Percentiles rank a stretch among this genome's conserved stretches.
These are phyloP conservation scores for Misgurnus mizolepis DNA, from an alignment of 2,113 vertebrate genomes.

Conservation along the genomic window DNA sequence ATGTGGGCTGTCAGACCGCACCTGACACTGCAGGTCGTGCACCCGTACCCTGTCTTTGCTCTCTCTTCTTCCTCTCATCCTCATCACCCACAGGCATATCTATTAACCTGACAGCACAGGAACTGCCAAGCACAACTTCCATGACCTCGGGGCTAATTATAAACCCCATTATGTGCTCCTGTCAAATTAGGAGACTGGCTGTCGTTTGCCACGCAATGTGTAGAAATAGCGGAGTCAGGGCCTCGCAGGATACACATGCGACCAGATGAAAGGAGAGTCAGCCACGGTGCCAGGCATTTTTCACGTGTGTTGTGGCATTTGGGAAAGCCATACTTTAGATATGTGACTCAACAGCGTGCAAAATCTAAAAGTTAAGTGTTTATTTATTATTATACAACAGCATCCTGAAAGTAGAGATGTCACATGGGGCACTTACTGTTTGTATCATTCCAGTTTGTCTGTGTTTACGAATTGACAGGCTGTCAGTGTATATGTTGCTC, in stretches of 20 bases:
- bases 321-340: background rate
- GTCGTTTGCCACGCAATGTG: conserved; percentile 7
- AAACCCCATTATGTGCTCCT: conserved; percentile 51
- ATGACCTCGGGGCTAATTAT: conserved; percentile 51
- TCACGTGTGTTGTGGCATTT: conserved; percentile 2
- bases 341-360: background rate
- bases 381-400: background rate
- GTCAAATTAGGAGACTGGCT: conserved; percentile 45
- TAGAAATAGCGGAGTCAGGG: conserved; percentile 13
- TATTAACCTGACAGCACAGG: conserved; percentile 49
- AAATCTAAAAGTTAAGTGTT: background rate
- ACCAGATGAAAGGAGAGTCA: background rate
- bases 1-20: background rate
- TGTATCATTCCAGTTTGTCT: background rate
- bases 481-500: too few species aligned
- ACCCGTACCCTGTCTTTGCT: background rate
- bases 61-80: conserved; percentile 25
- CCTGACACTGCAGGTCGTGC: conserved; percentile 29
- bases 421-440: too few species aligned
- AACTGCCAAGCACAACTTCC: conserved; percentile 39
- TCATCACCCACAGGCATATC: conserved; percentile 36
- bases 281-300: background rate
- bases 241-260: background rate
- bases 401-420: too few species aligned
- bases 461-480: background rate